Percentiles rank a stretch among this genome's conserved stretches.
phyloP scores from a whole-genome alignment of 2,797 vertebrate species.

The Glyptemys insculpta region DNA sequence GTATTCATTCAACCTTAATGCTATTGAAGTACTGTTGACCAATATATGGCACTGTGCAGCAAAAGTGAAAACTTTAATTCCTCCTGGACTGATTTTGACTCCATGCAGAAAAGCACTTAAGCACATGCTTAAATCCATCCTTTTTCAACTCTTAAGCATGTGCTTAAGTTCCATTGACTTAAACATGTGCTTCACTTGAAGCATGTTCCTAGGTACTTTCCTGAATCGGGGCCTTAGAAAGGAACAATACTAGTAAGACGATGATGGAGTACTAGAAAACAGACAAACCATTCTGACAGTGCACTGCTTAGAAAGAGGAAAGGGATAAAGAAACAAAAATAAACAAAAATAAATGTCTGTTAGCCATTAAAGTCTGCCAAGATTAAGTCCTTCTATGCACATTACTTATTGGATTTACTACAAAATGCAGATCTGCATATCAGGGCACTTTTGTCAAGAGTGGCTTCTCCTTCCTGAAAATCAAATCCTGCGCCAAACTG shows the following conservation, averaged over 20 bases:
- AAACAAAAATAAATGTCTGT: background rate
- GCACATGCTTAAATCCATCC: background rate
- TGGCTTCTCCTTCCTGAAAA: background rate
- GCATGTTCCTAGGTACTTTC: too few species aligned
- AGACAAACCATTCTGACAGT: background rate
- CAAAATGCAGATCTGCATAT: background rate
- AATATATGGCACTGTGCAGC: background rate
- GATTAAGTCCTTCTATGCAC: background rate
- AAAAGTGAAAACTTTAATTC: background rate
- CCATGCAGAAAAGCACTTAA: fast-evolving
- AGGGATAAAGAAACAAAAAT: background rate
- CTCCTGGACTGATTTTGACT: background rate
- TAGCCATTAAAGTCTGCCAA: background rate
- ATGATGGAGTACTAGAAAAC: too few species aligned
- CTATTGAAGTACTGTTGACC: background rate
- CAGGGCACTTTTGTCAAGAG: background rate
- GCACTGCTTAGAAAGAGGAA: background rate
- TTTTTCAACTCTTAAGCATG: too few species aligned
- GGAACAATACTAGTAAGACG: background rate
- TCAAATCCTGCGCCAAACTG: background rate
- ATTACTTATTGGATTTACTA: background rate
- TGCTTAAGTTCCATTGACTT: too few species aligned
- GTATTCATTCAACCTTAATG: background rate
- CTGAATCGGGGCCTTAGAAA: background rate
- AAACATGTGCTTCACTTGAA: background rate